Evolutionary conservation across 1,140 invertebrate genomes (phyloP), one percentile per base, ranked within the genome.

Genomic region (Drosophila arawakana): DNA sequence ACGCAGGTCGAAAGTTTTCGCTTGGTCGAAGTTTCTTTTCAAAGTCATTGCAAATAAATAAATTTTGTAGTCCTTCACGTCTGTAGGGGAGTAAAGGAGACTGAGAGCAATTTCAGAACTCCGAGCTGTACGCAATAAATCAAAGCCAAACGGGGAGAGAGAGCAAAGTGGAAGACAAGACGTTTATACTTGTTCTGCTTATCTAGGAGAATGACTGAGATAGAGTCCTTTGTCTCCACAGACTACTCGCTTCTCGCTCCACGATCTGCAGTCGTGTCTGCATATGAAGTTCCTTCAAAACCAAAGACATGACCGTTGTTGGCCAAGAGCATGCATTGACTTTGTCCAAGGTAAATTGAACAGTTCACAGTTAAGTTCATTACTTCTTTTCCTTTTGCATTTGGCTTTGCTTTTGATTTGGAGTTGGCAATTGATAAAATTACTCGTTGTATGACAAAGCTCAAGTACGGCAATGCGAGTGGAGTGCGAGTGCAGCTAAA

Each of bases 1-100:
- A 81, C 68, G 69, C 80, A 84, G 84, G 81, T 89, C 84, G 78
- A 83, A 88, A 89, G 75, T 88, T 88, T 84, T 50, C 61, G 54
- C 74, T 55, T 60, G 69, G 83, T 77, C 80, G 30, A 88, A 88
- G 60, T 88, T 88, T 89, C 80, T 89, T 88, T 89, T 89, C 85
- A 89, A 89, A 89, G 84, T 89, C 84, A 89, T 71, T 80, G 84
- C 80, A 89, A 84, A 89, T 89, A 89, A 89, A 89, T 89, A 89
- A 78, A 88, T 89, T 84, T 84, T 61, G 55, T 35, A 52, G 35
- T 57, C 11, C 69, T 41, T 39, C 41, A 30, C 39, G 34, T 8
- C 49, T 65, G 47, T 57, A 65, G 55, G 21, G 47, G 69, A 50
- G 41, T 60, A 74, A 78, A 6, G 25, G 46, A 10, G 44, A 3